phyloP scores from a whole-genome alignment of 2,113 vertebrate species.

The Petromus typicus region DNA sequence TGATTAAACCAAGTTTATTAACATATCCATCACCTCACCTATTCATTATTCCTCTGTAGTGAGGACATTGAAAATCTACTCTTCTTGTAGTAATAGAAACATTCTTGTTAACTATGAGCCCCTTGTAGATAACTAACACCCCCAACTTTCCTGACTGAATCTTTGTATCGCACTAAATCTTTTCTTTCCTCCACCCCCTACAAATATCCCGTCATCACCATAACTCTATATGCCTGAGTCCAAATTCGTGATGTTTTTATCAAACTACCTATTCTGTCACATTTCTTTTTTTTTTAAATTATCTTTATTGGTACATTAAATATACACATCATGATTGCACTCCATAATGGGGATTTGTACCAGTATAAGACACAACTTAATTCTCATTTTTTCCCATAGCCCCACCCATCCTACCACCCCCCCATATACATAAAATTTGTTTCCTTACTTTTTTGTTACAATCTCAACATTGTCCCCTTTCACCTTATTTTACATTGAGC shows the following conservation, averaged over 20 bases:
- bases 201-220: too few species aligned
- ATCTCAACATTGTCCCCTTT: too few species aligned
- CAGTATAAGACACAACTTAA: too few species aligned
- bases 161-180: not conserved
- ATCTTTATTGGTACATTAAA: too few species aligned
- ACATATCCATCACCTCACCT: not conserved
- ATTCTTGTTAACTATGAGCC: not conserved
- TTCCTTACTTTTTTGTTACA: too few species aligned
- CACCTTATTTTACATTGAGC: too few species aligned
- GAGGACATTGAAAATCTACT: not conserved
- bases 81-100: not conserved
- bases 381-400: too few species aligned
- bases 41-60: not conserved
- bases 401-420: too few species aligned
- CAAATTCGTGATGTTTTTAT: not conserved
- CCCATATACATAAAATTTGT: too few species aligned
- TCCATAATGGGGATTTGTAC: too few species aligned
- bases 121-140: not conserved
- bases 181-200: not conserved
- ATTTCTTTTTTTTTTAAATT: too few species aligned
- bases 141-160: not conserved
- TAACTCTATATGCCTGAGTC: not conserved
- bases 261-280: not conserved
- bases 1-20: not conserved
- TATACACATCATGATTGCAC: too few species aligned